These are phyloP conservation scores for Callionymus lyra DNA, from an alignment of 2,113 vertebrate species.

Conservation along the genomic window DNA sequence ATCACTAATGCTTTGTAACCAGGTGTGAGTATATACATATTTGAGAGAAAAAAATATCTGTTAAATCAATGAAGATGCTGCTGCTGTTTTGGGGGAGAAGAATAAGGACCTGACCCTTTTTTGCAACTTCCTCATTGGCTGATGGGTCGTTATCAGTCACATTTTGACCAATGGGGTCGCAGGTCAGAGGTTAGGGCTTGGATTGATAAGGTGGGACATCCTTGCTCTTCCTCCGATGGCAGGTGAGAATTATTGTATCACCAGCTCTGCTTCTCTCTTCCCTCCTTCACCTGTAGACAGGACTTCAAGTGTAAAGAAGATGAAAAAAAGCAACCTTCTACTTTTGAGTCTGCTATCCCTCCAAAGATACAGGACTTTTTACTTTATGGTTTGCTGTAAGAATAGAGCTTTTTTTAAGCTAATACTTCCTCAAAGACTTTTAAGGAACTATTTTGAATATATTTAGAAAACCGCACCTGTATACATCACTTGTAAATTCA, in stretches of 20 bases:
- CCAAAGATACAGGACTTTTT: conserved; percentile 67
- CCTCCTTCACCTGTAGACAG: conserved; percentile 51
- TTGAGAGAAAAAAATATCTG: conserved; percentile 37
- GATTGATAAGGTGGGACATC: conserved; percentile 42
- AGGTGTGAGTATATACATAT: conserved; percentile 66
- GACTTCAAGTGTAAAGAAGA: conserved; percentile 57
- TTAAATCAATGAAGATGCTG: conserved; percentile 55
- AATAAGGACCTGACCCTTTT: conserved; percentile 25
- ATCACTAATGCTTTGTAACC: conserved; percentile 69
- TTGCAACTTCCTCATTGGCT: conserved; percentile 26
- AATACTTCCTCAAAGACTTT: conserved; percentile 66
- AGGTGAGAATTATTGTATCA: conserved; percentile 62
- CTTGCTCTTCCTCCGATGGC: conserved; percentile 61
- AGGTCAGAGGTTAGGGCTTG: conserved; percentile 42
- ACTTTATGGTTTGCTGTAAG: conserved; percentile 70
- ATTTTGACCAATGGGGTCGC: conserved; percentile 27
- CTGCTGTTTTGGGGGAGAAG: conserved; percentile 46
- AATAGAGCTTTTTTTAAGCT: conserved; percentile 62
- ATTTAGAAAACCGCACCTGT: conserved; percentile 67
- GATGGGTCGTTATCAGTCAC: conserved; percentile 34
- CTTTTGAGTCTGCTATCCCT: conserved; percentile 65
- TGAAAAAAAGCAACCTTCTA: conserved; percentile 47
- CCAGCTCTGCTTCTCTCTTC: conserved; percentile 61
- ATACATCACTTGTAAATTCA: conserved; percentile 74
- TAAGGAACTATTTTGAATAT: conserved; percentile 76